Evolutionary conservation across 2,888 invertebrate genomes (phyloP), one percentile per base, ranked within the genome.

Genomic region (Synergus laeviventris): DNA sequence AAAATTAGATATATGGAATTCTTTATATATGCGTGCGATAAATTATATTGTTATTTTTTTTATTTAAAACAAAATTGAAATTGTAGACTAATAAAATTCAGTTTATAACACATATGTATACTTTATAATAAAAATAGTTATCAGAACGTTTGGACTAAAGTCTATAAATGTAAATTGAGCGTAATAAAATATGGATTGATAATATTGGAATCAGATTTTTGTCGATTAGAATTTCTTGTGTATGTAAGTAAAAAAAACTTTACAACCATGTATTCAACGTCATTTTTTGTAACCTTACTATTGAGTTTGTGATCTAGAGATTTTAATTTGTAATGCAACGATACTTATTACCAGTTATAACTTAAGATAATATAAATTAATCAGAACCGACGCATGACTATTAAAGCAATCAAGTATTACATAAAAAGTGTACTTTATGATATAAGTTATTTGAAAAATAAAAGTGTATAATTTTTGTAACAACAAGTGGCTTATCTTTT

Each of bases 381-480:
- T 45, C 16, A 45, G 2, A 45, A 45, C 16, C n/a, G n/a, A n/a
- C n/a, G n/a, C 8, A n/a, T n/a, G 49, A 49, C 49, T n/a, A 49
- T n/a, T n/a, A 1, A 49, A n/a, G 8, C n/a, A 49, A n/a, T n/a
- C n/a, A 49, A 49, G 49, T 2, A n/a, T n/a, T 18, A 21, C 11
- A 1, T 12, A 11, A 56, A 56, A 56, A 56, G 2, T 56, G 39
- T 42, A 42, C 8, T 45, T 21, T 66, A 64, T 18, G 12, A 66
- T 1, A 21, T 39, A 42, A 21, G 39, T 21, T 14, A 42, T 42
- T 3, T 42, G 42, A 42, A 8, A 42, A 66, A 66, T 66, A 66
- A 42, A 42, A 66, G 38, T 66, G 21, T 66, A 66, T 62, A 66
- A 39, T 66, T 66, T 66, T 62, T 56, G 3, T 56, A 56, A 56